Conservation (phyloP, 2,797 vertebrate genomes). For the Columba guinea region DNA sequence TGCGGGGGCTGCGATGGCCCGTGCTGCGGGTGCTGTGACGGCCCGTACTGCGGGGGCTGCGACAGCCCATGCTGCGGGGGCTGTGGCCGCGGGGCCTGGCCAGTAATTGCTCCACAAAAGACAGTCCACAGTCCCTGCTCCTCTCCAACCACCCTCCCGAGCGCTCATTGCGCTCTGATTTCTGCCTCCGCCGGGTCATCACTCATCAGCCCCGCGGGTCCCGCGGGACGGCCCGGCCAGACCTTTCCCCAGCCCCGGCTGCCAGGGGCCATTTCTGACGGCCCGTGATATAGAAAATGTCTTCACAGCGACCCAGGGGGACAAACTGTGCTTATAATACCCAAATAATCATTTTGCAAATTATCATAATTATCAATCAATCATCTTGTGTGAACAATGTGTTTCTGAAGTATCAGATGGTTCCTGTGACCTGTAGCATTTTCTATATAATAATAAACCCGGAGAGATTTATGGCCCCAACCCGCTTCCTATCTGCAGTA, state of each 20-base stretch:
- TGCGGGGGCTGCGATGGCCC: too few species aligned
- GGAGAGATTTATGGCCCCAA: slow-evolving; percentile 84
- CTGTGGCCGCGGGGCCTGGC: slow-evolving; percentile 50
- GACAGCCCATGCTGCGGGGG: too few species aligned
- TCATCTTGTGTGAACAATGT: slow-evolving; percentile 83
- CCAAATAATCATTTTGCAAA: slow-evolving; percentile 95
- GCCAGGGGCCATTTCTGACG: slow-evolving; percentile 82
- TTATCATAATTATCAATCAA: slow-evolving; percentile 98
- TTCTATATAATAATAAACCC: slow-evolving; percentile 81
- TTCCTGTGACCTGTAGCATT: slow-evolving; percentile 89
- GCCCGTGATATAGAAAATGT: slow-evolving; percentile 79
- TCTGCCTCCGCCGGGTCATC: slow-evolving; percentile 78
- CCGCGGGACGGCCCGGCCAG: slow-evolving; percentile 43
- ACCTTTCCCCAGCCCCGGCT: slow-evolving; percentile 65
- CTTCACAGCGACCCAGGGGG: slow-evolving; percentile 70
- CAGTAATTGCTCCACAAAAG: slow-evolving; percentile 71
- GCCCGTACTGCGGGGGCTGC: too few species aligned
- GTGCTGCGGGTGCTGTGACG: too few species aligned
- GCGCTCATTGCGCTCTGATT: slow-evolving; percentile 82
- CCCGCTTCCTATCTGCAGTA: neutral
- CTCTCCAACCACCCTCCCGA: slow-evolving; percentile 68
- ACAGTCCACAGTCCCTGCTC: slow-evolving; percentile 65
- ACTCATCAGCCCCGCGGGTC: slow-evolving; percentile 75
- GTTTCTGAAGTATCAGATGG: slow-evolving; percentile 79
- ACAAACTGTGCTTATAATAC: slow-evolving; percentile 84